Percentiles rank a stretch among this genome's conserved stretches.
Evolutionary conservation across 2,888 invertebrate species (phyloP).

Genomic region (Metalampra italica): DNA sequence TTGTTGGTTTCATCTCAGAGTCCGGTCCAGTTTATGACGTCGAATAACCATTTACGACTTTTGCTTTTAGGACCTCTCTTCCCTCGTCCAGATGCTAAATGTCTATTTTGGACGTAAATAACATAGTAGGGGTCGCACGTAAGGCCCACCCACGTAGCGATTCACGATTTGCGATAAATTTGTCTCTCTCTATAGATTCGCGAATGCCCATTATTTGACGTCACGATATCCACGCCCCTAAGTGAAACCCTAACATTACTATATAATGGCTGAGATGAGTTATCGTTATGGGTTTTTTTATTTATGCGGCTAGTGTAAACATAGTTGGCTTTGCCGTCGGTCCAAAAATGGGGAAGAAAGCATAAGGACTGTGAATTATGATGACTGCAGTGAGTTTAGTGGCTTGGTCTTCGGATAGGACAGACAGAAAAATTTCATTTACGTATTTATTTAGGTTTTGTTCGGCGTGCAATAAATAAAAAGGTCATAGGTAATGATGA

Average conservation of each 20-base stretch:
- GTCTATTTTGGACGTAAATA: too few relatives aligned
- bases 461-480: too few relatives aligned
- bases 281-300: conserved; percentile 24
- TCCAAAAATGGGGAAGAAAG: not conserved
- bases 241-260: conserved; percentile 28
- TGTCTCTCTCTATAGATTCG: conserved; percentile 37
- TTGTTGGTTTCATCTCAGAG: too few relatives aligned
- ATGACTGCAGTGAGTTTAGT: too few relatives aligned
- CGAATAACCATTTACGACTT: too few relatives aligned
- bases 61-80: too few relatives aligned
- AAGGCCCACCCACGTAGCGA: conserved; percentile 44
- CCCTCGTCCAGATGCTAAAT: too few relatives aligned
- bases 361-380: not conserved
- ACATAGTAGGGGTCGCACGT: conserved; percentile 13
- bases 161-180: conserved; percentile 52
- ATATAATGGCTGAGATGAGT: conserved; percentile 26
- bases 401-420: too few relatives aligned
- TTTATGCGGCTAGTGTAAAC: conserved; percentile 1
- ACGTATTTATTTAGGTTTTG: too few relatives aligned
- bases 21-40: too few relatives aligned
- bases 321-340: not conserved
- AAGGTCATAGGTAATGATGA: too few relatives aligned
- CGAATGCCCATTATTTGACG: conserved; percentile 44
- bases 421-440: too few relatives aligned
- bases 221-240: conserved; percentile 36